phyloP scores from a whole-genome alignment of 2,113 vertebrate species.

The Cinclus cinclus region DNA sequence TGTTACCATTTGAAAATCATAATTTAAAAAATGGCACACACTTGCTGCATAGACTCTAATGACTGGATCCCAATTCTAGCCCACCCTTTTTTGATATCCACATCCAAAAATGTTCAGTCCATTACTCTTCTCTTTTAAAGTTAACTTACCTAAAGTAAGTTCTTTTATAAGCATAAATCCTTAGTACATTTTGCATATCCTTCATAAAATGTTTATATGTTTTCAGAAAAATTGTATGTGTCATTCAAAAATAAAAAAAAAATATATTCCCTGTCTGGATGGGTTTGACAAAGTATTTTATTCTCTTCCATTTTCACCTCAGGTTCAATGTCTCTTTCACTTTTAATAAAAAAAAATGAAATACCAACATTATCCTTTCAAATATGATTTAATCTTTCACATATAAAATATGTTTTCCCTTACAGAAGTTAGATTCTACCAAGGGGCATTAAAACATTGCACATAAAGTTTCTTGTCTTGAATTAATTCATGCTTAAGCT shows the following conservation, averaged over 20 bases:
- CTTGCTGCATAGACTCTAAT: neutral
- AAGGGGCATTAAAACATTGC: neutral
- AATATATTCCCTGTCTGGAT: neutral
- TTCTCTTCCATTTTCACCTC: neutral
- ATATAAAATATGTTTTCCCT: neutral
- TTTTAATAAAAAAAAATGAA: neutral
- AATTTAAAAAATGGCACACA: neutral
- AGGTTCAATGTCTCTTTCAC: neutral
- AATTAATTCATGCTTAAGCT: conserved; percentile 4
- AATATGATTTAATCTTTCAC: conserved; percentile 16
- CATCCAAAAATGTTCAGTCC: neutral
- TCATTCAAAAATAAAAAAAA: neutral
- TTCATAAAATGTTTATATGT: neutral
- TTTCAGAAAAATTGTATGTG: neutral
- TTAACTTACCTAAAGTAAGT: neutral
- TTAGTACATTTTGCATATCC: neutral
- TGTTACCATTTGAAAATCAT: neutral
- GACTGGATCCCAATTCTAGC: neutral
- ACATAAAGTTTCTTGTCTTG: neutral
- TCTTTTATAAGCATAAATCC: neutral
- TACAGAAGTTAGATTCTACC: neutral
- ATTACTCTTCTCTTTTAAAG: neutral
- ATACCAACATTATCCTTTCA: neutral
- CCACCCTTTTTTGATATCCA: neutral
- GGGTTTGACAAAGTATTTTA: neutral